phyloP scores from a whole-genome alignment of 2,888 invertebrate genomes.

The Machimus rusticus region DNA sequence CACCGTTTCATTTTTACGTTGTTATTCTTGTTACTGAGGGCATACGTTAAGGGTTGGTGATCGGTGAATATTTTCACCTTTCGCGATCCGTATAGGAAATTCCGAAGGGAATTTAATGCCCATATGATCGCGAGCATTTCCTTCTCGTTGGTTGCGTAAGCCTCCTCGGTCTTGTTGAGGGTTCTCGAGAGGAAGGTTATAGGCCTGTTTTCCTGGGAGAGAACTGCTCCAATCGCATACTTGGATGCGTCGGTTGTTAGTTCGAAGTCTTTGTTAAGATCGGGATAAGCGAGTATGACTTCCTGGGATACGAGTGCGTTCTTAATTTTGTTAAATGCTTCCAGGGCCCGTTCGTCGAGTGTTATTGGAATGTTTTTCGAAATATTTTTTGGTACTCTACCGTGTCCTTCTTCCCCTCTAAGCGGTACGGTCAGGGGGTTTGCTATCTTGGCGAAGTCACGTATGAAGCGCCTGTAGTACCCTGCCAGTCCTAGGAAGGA shows the following conservation, averaged over 20 bases:
- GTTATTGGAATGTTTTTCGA: constrained; percentile 8
- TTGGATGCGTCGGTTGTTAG: constrained; percentile 27
- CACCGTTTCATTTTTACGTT: constrained; percentile 44
- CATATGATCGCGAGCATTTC: constrained; percentile 28
- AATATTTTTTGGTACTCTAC: constrained; percentile 35
- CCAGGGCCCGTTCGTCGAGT: background rate
- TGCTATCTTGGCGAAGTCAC: background rate
- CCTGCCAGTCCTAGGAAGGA: background rate
- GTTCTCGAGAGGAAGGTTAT: constrained; percentile 14
- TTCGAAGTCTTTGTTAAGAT: constrained; percentile 26
- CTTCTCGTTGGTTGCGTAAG: constrained; percentile 25
- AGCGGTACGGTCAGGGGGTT: constrained; percentile 21
- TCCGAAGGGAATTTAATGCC: background rate
- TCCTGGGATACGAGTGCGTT: constrained; percentile 1
- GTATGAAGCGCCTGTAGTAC: background rate
- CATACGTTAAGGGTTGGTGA: constrained; percentile 27
- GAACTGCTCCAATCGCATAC: constrained; percentile 27
- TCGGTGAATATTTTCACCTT: constrained; percentile 15
- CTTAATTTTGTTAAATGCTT: constrained; percentile 9
- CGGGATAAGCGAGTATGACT: constrained; percentile 29
- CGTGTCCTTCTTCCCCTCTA: constrained; percentile 14
- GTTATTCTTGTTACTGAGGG: constrained; percentile 39
- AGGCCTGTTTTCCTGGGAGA: background rate
- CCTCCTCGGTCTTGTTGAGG: background rate
- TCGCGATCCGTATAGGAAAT: background rate